A percentile compares a stretch with the other conserved stretches of the same genome.
These are phyloP conservation scores for Syngnathoides biaculeatus DNA, from an alignment of 2,113 vertebrate genomes.

Conservation along the genomic window DNA sequence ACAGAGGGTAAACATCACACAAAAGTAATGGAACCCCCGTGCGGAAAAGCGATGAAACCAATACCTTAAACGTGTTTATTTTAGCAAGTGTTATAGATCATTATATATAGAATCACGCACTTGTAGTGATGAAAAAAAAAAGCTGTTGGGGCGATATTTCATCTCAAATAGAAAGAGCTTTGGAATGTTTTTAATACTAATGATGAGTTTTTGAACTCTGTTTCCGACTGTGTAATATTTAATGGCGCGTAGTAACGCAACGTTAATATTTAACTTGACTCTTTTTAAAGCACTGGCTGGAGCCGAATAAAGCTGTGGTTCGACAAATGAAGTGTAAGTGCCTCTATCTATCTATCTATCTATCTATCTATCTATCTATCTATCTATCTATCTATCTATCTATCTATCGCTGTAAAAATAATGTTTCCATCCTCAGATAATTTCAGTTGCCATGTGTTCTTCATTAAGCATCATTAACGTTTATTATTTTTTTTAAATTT, in stretches of 20 bases:
- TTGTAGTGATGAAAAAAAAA: not conserved
- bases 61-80: not conserved
- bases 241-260: not conserved
- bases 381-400: too few species aligned
- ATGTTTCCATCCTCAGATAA: too few species aligned
- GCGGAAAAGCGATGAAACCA: not conserved
- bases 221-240: not conserved
- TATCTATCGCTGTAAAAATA: too few species aligned
- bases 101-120: not conserved
- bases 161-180: not conserved
- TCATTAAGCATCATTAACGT: too few species aligned
- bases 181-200: not conserved
- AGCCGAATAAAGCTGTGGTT: constrained; percentile 90
- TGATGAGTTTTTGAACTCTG: not conserved
- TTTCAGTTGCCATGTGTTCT: too few species aligned
- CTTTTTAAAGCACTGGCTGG: constrained; percentile 90
- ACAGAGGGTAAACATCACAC: constrained; percentile 80
- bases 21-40: not conserved
- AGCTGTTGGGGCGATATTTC: not conserved
- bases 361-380: not conserved
- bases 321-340: constrained; percentile 99
- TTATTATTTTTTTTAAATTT: too few species aligned
- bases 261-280: constrained; percentile 1
- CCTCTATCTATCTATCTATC: constrained; percentile 6
- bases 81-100: not conserved